Percentiles rank a stretch among this genome's conserved stretches.
These are phyloP conservation scores for Machaerirhynchus nigripectus DNA, from an alignment of 2,113 vertebrate genomes.

Conservation along the genomic window DNA sequence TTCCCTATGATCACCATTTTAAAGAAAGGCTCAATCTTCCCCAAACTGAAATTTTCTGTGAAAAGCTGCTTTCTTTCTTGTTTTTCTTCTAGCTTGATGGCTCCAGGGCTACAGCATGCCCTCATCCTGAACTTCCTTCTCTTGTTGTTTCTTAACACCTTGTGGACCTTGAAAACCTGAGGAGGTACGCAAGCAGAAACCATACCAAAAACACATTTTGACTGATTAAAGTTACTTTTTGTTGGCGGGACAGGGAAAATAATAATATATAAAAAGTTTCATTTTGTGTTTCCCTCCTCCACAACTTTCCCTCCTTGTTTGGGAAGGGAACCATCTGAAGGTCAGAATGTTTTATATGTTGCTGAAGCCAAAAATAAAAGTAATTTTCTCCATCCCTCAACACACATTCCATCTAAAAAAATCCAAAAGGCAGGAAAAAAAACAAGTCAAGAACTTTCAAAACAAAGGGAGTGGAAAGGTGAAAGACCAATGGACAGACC, in stretches of 20 bases:
- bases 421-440: neutral
- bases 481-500: neutral
- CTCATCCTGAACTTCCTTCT: neutral
- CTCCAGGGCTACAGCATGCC: neutral
- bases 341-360: slow-evolving; percentile 10
- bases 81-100: neutral
- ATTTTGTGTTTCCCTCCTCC: neutral
- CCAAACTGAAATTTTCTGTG: neutral
- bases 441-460: neutral
- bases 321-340: slow-evolving; percentile 4
- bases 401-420: neutral
- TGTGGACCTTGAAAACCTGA: neutral
- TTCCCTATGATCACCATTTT: neutral
- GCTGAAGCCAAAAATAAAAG: slow-evolving; percentile 23
- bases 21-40: neutral
- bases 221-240: neutral
- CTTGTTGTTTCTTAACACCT: neutral
- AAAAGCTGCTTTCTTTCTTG: neutral
- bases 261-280: neutral
- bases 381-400: slow-evolving; percentile 4
- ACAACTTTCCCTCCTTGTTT: neutral
- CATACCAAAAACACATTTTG: neutral
- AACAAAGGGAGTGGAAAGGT: slow-evolving; percentile 16
- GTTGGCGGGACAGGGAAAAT: neutral
- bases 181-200: neutral